Base-by-base conservation (phyloP, 2,888 invertebrate genomes). In the Mechanitis mazaeus region DNA sequence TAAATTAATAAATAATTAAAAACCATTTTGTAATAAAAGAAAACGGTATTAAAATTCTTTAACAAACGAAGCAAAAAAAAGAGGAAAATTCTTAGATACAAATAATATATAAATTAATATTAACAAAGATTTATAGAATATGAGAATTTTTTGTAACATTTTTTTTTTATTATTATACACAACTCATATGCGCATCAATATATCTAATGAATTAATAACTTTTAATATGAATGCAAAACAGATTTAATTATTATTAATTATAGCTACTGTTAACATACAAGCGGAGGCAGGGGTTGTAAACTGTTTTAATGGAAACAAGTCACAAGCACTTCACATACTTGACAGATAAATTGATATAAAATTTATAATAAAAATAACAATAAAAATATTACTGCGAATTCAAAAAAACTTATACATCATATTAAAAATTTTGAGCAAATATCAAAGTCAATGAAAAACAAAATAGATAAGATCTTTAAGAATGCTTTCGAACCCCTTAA, bases 271-370 rank as follows among this genome's bases (percentile, higher is more conserved):
- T 58, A 63, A 69, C 58, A 72, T 75, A 78, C 75, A 81, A 83
- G 82, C 81, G 73, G 73, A 83, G 79, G 81, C 80, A 77, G 74
- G 72, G 20, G 20, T 20, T 20, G 20, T 20, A 20, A 20, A 20
- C 20, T 20, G 20, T 20, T 20, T 20, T 0, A 20, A 20, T 20
- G 20, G 20, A 20, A 20, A 20, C 20, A 20, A 20, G 20, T 20
- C 47, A 47, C 7, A 47, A 47, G 47, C 47, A 47, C 38, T 4
- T 7, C 38, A 7, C 5, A 7, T 38, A 38, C 38, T 38, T 38
- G 5, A 42, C 6, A 6, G 2, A 42, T 35, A 4, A 35, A 35
- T 2, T 5, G 6, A 35, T 5, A 35, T 35, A 35, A 35, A 35
- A 35, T 35, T 4, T 1, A 42, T 42, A 42, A 42, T 38, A 5